Percentiles rank a stretch among this genome's conserved stretches.
These are phyloP conservation scores for Apogon hyalosoma DNA, from an alignment of 2,797 vertebrate genomes.

Conservation along the genomic window DNA sequence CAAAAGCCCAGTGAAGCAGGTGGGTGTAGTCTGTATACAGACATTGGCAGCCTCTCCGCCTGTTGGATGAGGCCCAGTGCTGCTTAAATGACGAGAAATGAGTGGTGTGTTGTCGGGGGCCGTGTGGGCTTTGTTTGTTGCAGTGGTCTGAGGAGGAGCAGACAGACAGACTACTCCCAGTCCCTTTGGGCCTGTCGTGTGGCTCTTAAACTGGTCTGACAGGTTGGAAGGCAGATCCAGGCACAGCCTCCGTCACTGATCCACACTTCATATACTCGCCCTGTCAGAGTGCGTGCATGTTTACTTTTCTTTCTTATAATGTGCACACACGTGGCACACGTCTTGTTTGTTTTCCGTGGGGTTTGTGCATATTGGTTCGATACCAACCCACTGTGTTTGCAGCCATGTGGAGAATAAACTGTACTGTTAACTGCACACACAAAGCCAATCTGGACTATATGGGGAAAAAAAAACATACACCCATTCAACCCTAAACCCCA, in stretches of 20 bases:
- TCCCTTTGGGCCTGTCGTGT: slow-evolving; percentile 50
- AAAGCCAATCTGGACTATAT: slow-evolving; percentile 12
- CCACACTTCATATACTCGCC: slow-evolving; percentile 16
- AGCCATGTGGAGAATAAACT: slow-evolving; percentile 36
- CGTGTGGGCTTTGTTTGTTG: slow-evolving; percentile 25
- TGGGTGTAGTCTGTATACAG: slow-evolving; percentile 13
- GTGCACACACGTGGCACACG: slow-evolving; percentile 23
- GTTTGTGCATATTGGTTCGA: slow-evolving; percentile 24
- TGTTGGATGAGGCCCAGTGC: slow-evolving; percentile 1
- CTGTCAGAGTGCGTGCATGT: slow-evolving; percentile 27
- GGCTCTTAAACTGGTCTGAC: slow-evolving; percentile 77
- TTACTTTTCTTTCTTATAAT: slow-evolving; percentile 43
- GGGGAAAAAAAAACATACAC: slow-evolving; percentile 13
- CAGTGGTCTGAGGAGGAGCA: slow-evolving; percentile 25
- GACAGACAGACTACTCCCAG: slow-evolving; percentile 51
- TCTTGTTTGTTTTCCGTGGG: slow-evolving; percentile 44
- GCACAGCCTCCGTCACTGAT: slow-evolving; percentile 27
- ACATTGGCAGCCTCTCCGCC: slow-evolving; percentile 1
- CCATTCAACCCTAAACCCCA: background rate
- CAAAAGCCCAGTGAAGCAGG: slow-evolving; percentile 19
- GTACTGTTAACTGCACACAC: slow-evolving; percentile 13
- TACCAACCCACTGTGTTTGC: slow-evolving; percentile 29
- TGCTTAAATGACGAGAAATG: slow-evolving; percentile 16
- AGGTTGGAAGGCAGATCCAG: slow-evolving; percentile 64
- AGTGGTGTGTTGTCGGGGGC: slow-evolving; percentile 17